Evolutionary conservation across 92 coral and sea anemone genomes (phyloP), one percentile per base, ranked within the genome.

Genomic region (Siderastrea siderea): DNA sequence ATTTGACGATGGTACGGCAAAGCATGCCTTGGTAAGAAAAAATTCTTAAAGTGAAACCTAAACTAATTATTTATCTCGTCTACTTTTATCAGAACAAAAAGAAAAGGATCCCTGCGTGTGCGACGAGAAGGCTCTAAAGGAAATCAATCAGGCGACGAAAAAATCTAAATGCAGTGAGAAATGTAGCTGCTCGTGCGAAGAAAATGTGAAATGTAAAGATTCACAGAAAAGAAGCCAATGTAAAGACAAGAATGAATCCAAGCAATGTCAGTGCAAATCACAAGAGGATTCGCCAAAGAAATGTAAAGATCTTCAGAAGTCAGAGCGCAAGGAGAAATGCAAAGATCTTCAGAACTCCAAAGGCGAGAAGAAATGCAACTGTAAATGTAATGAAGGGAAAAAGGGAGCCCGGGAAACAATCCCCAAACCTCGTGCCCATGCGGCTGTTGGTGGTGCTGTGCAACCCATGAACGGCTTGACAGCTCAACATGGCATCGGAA

Each of bases 81-180:
- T 26, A 26, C 38, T 26, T 26, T 26, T 26, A 26, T 14, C 52
- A 84, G 87, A 50, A 2, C 90, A 74, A 92, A 74, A 53, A 53
- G 63, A 64, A 77, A 75, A 77, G 63, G 87, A 84, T 52, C 81
- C 85, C 60, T 84, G 84, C 68, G 93, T 78, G 46, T 86, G 93
- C 76, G 76, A 71, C 5, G 86, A 85, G 52, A 90, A 81, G 64
- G 70, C 86, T 44, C 68, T 63, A 63, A 68, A 71, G 72, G 75
- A 60, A 5, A 80, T 86, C 87, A 60, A 44, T 2, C 72, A 80
- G 47, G 62, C 47, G 14, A 60, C 59, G 72, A 89, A 82, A 75
- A 72, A 82, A 66, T 80, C 73, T 12, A 51, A 51, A 50, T 81
- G 85, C n/a, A 38, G 76, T 6, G 52, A 68, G 16, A 81, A 81